phyloP scores from a whole-genome alignment of 2,888 invertebrate genomes.

The Rhorus exstirpatorius region DNA sequence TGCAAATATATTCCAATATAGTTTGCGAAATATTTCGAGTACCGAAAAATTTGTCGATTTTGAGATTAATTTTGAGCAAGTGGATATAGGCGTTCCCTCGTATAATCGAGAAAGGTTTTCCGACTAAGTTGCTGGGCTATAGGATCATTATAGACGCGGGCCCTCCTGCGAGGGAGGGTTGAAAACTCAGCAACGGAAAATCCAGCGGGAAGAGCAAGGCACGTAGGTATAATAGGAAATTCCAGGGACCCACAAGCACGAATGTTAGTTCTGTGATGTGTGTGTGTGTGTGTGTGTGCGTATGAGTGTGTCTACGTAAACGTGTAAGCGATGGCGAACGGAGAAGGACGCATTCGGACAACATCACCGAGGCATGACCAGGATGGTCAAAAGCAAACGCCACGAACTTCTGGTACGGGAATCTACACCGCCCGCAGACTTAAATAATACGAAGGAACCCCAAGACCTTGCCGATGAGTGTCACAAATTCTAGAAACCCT shows the following conservation, averaged over 20 bases:
- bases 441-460: conserved; percentile 74
- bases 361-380: conserved; percentile 50
- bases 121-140: conserved; percentile 22
- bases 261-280: conserved; percentile 85
- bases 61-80: conserved; percentile 7
- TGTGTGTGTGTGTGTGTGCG: conserved; percentile 83
- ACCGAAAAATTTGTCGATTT: conserved; percentile 20
- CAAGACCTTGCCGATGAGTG: conserved; percentile 69
- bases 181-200: conserved; percentile 86
- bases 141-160: conserved; percentile 16
- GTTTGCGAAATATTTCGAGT: conserved; percentile 9
- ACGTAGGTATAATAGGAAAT: conserved; percentile 75
- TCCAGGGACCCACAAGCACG: conserved; percentile 80
- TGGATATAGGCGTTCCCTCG: conserved; percentile 1
- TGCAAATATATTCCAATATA: neutral
- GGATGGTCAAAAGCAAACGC: conserved; percentile 38
- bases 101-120: conserved; percentile 63
- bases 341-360: conserved; percentile 58
- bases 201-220: conserved; percentile 64
- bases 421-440: conserved; percentile 44
- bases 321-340: conserved; percentile 43
- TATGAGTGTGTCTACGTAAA: conserved; percentile 87
- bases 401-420: conserved; percentile 58
- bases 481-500: conserved; percentile 73
- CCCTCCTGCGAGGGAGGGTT: conserved; percentile 80